Conservation (phyloP, 2,113 vertebrate species). For the Hypomesus transpacificus region DNA sequence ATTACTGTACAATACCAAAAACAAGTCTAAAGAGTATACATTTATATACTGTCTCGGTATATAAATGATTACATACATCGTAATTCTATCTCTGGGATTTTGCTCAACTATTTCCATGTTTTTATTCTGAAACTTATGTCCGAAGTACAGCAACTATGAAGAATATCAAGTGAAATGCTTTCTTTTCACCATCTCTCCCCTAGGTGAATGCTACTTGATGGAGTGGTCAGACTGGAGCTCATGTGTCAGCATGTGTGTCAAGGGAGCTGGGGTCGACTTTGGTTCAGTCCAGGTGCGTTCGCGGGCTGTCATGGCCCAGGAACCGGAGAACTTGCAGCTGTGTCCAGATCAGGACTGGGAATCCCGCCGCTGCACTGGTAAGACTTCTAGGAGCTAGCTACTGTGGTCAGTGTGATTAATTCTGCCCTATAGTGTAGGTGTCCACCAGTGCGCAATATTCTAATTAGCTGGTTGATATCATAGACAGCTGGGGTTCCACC, state of each 20-base stretch:
- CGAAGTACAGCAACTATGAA: background rate
- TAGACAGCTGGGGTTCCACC: too few relatives aligned
- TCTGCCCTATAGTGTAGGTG: background rate
- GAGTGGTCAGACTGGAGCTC: slow-evolving; percentile 95
- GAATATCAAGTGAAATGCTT: background rate
- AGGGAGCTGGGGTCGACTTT: slow-evolving; percentile 84
- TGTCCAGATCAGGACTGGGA: slow-evolving; percentile 92
- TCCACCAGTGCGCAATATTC: background rate
- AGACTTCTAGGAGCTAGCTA: slow-evolving; percentile 32
- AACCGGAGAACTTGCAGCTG: slow-evolving; percentile 88
- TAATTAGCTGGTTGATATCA: too few relatives aligned
- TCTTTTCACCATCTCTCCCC: background rate
- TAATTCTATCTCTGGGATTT: background rate
- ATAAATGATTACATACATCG: too few relatives aligned
- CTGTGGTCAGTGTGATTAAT: background rate
- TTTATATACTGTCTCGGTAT: background rate
- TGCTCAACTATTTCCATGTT: slow-evolving; percentile 3
- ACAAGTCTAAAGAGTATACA: background rate
- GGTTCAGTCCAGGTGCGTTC: slow-evolving; percentile 89
- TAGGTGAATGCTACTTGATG: slow-evolving; percentile 96
- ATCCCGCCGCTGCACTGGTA: slow-evolving; percentile 84
- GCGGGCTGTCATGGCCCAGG: slow-evolving; percentile 86
- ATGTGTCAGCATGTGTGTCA: slow-evolving; percentile 89
- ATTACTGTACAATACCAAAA: slow-evolving; percentile 1
- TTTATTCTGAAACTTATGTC: slow-evolving; percentile 27